Percentiles rank a stretch among this genome's conserved stretches.
These are phyloP conservation scores for Steromphala cineraria DNA, from an alignment of 2,888 invertebrate genomes.

Conservation along the genomic window DNA sequence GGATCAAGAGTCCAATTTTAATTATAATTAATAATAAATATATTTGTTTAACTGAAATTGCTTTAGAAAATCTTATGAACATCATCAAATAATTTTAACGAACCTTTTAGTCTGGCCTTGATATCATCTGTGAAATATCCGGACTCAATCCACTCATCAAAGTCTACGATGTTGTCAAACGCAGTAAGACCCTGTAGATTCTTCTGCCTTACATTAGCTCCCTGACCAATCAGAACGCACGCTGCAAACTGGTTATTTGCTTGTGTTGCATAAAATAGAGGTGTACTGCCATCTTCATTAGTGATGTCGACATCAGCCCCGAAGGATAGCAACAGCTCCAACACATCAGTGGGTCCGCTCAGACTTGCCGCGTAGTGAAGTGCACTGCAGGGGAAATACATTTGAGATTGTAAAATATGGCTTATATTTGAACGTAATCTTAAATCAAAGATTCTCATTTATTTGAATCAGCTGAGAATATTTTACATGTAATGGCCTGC, in stretches of 20 bases:
- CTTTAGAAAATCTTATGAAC: no score
- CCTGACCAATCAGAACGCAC: slow-evolving; percentile 65
- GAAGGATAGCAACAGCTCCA: slow-evolving; percentile 65
- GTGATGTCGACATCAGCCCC: slow-evolving; percentile 68
- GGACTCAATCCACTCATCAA: slow-evolving; percentile 74
- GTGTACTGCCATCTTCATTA: slow-evolving; percentile 69
- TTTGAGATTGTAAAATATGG: no score
- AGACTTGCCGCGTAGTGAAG: slow-evolving; percentile 71
- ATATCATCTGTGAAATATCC: slow-evolving; percentile 72
- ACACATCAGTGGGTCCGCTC: slow-evolving; percentile 64
- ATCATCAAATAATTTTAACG: neutral
- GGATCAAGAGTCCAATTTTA: no score
- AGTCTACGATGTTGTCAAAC: slow-evolving; percentile 73
- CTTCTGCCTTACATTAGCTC: slow-evolving; percentile 67
- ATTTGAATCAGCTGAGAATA: neutral
- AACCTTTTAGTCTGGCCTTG: slow-evolving; percentile 71
- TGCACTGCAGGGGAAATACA: slow-evolving; percentile 49
- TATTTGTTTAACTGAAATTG: no score
- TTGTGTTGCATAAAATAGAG: slow-evolving; percentile 72
- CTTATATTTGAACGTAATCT: no score
- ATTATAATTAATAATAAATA: no score
- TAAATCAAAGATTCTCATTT: no score
- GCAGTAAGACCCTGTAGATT: slow-evolving; percentile 70
- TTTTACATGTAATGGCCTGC: no score
- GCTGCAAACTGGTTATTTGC: slow-evolving; percentile 72